Percentiles rank a stretch among this genome's conserved stretches.
Conservation (phyloP, 92 coral and sea anemone genomes). For the Porites rus region DNA sequence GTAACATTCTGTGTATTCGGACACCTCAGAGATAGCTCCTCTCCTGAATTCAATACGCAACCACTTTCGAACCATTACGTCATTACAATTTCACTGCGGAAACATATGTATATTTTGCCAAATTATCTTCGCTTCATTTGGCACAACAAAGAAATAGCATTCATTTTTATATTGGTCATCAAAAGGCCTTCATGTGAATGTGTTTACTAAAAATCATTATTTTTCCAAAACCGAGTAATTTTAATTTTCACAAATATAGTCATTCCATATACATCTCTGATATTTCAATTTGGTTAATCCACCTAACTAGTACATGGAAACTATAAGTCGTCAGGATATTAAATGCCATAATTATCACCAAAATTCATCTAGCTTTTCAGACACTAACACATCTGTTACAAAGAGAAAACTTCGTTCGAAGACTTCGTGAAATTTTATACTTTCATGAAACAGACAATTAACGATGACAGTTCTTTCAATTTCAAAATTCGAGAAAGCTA, state of each 20-base stretch:
- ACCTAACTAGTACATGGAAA: no score
- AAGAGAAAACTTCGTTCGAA: no score
- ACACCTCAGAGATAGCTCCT: no score
- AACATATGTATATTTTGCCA: background rate
- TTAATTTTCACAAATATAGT: background rate
- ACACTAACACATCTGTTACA: no score
- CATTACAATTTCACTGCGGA: constrained; percentile 10
- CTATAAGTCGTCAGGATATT: no score
- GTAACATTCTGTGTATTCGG: no score
- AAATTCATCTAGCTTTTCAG: no score
- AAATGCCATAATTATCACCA: no score
- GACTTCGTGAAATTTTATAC: no score
- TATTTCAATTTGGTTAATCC: background rate
- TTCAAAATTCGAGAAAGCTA: background rate
- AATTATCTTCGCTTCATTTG: constrained; percentile 11
- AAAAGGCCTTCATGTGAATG: background rate
- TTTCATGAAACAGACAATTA: constrained; percentile 1
- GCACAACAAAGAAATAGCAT: background rate
- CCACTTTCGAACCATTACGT: constrained; percentile 12
- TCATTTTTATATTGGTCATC: background rate
- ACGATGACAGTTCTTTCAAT: background rate
- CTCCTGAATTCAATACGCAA: background rate
- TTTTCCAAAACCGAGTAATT: background rate
- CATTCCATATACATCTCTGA: background rate
- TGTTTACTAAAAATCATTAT: background rate